Evolutionary conservation across 2,888 invertebrate species (phyloP).

Genomic region (Apocheima hispidaria): DNA sequence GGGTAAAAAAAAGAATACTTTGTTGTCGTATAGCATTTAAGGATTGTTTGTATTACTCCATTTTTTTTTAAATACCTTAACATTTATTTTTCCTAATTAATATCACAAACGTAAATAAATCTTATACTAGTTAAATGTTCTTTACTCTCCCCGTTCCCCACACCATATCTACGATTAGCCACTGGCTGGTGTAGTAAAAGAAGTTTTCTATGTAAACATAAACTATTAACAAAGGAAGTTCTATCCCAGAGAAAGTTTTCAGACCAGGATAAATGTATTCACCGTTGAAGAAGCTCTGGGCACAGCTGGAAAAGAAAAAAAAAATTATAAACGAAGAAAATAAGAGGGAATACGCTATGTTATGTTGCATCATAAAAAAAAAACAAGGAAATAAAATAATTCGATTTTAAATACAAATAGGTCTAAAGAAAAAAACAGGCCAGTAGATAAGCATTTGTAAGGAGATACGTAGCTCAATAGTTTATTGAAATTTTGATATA

Average conservation of each 20-base stretch:
- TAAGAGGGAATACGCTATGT: no score
- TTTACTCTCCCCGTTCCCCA: constrained; percentile 58
- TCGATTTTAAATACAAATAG: no score
- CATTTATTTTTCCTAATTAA: constrained; percentile 8
- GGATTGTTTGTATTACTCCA: background rate
- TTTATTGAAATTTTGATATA: no score
- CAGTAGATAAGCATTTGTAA: no score
- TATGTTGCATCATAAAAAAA: no score
- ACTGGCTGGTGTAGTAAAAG: constrained; percentile 71
- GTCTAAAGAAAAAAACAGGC: no score
- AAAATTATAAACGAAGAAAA: background rate
- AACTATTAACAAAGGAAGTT: constrained; percentile 53
- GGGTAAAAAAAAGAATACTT: background rate
- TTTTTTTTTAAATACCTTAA: constrained; percentile 7
- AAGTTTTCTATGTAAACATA: constrained; percentile 63
- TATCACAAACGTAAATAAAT: constrained; percentile 20
- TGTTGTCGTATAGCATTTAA: background rate
- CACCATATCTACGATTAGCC: constrained; percentile 66
- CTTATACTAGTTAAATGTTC: constrained; percentile 33
- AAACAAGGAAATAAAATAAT: no score
- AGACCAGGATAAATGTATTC: constrained; percentile 70
- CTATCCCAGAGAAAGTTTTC: constrained; percentile 53
- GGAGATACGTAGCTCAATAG: no score
- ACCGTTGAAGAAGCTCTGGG: constrained; percentile 58
- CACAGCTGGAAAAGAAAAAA: constrained; percentile 55